These are phyloP conservation scores for Rhagoletis zephyria DNA, from an alignment of 1,140 invertebrate species.

Conservation along the genomic window DNA sequence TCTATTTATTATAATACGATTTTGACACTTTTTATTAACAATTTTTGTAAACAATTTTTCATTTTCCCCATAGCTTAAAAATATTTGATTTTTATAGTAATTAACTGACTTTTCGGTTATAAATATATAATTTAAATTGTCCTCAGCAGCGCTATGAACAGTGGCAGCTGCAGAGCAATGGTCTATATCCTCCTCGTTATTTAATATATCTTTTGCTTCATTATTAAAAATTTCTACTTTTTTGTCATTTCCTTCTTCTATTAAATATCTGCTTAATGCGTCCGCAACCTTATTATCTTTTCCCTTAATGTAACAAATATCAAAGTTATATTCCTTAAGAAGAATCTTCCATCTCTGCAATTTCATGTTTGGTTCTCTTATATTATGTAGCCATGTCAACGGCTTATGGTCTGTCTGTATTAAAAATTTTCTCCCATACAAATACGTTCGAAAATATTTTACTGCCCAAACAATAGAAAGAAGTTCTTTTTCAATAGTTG, in stretches of 20 bases:
- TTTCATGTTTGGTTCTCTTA: conserved; percentile 62
- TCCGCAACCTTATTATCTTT: conserved; percentile 62
- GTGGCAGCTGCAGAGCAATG: not conserved
- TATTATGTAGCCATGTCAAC: conserved; percentile 32
- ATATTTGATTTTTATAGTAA: conserved; percentile 51
- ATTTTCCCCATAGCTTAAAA: conserved; percentile 29
- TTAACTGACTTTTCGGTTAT: conserved; percentile 53
- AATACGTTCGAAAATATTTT: conserved; percentile 52
- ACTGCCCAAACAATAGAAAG: conserved; percentile 32
- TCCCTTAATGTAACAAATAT: conserved; percentile 61
- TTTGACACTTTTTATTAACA: not conserved
- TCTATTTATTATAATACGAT: not conserved
- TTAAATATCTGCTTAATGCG: conserved; percentile 51
- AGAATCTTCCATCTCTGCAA: conserved; percentile 57
- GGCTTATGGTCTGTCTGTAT: conserved; percentile 18
- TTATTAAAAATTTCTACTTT: not conserved
- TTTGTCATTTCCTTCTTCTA: not conserved
- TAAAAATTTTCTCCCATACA: conserved; percentile 23
- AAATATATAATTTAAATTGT: conserved; percentile 27
- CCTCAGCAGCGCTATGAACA: conserved; percentile 51
- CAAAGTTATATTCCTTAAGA: conserved; percentile 60
- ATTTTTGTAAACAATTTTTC: not conserved
- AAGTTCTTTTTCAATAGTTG: conserved; percentile 53
- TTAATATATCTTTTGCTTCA: not conserved
- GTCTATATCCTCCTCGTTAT: conserved; percentile 52